Base-by-base conservation (phyloP, 1,140 invertebrate genomes). In the Penaeus japonicus region DNA sequence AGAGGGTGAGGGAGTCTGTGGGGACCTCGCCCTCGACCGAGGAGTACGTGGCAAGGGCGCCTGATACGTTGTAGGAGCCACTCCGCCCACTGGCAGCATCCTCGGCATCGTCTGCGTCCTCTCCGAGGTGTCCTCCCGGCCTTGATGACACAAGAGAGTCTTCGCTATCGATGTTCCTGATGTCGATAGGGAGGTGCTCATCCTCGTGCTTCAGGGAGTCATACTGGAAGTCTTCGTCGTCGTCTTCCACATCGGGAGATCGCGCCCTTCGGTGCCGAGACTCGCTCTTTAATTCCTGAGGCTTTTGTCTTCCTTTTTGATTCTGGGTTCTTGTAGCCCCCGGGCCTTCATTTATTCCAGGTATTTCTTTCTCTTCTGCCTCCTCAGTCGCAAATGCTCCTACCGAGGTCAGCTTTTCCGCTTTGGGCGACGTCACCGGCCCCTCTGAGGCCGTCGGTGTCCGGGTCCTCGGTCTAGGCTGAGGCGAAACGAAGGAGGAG, bases 181-280 rank as follows among this genome's bases (percentile, higher is more conserved):
- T 84, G 59, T 80, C 85, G 35, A 90, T 84, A 4, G 73, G 89
- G 18, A 90, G 57, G 32, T 70, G 80, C 32, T 88, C 73, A 22
- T 84, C 59, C 22, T 90, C 89, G 62, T 88, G 86, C n/a, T 73
- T 82, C 27, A 88, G 82, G 17, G 89, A 90, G 30, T 88, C 89
- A 24, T 90, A 90, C 77, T 88, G 85, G 55, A 90, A 90, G 53
- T 90, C 85, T 15, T 85, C 30, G 59, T 90, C 89, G 22, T 90
- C 89, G 27, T 65, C 24, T 10, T 27, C 65, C 10, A 27, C 24
- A 1, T 47, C 47, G 47, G 47, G 47, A 47, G 47, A 47, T 47
- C 47, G 47, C 47, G 47, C 10, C 10, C 47, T 47, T 12, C 47
- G 47, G 15, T 47, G 47, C 5, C 15, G 47, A 47, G 47, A 47